These are phyloP conservation scores for Gibbula magus DNA, from an alignment of 2,888 invertebrate genomes.

Conservation along the genomic window DNA sequence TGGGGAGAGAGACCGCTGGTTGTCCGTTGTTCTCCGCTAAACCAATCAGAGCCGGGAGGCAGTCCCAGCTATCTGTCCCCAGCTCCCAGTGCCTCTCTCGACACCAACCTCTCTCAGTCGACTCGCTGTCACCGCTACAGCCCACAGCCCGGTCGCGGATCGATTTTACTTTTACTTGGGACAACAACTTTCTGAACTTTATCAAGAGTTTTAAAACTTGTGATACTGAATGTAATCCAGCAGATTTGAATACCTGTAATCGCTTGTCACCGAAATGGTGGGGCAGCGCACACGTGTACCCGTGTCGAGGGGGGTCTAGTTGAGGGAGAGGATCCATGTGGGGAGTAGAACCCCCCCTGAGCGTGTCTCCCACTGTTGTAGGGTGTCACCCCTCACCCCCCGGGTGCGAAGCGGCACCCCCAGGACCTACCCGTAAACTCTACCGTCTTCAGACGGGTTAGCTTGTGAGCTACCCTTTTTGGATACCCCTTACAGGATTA, in stretches of 20 bases:
- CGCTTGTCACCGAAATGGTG: neutral
- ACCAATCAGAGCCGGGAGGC: neutral
- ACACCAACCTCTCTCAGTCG: neutral
- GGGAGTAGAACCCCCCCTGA: neutral
- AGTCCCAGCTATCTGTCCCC: neutral
- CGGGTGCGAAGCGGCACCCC: constrained; percentile 1
- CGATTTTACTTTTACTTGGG: neutral
- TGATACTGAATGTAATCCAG: too few relatives aligned
- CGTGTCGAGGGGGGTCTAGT: neutral
- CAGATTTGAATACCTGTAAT: too few relatives aligned
- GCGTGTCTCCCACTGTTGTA: neutral
- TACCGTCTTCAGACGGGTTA: constrained; percentile 19
- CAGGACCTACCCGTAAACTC: neutral
- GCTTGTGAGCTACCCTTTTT: neutral
- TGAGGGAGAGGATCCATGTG: neutral
- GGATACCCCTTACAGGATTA: neutral
- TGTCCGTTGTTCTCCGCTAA: too few relatives aligned
- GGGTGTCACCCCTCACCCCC: constrained; percentile 6
- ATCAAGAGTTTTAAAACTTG: too few relatives aligned
- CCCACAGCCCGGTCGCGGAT: neutral
- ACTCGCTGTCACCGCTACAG: neutral
- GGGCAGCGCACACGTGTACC: neutral
- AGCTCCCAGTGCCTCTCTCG: neutral
- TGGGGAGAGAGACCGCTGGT: too few relatives aligned
- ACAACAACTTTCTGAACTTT: constrained; percentile 1